Evolutionary conservation across 2,113 vertebrate species (phyloP), one percentile per base, ranked within the genome.

Genomic region (Gobio gobio): DNA sequence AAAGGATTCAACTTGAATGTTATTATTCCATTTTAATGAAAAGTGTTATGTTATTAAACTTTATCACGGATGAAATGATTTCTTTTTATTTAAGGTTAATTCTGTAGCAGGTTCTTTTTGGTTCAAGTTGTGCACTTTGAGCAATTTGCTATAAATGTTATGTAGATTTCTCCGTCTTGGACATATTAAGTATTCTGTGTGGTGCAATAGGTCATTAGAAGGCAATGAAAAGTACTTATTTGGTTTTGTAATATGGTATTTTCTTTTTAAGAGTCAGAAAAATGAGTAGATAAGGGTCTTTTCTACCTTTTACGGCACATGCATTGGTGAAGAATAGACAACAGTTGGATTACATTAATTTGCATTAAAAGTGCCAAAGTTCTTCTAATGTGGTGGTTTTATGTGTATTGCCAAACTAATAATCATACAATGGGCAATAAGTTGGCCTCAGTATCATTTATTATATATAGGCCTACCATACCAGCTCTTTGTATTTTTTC

Each of bases 21-120:
- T 87, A 82, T n/a, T 87, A 87, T 88, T 90, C 85, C 80, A 88
- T 85, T 83, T 89, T 47, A 83, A 90, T 82, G 84, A 70, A 51
- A 88, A 63, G 74, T 63, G 2, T 16, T 64, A 75, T 40, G 63
- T 83, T 70, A 49, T 56, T 72, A 51, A 73, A 61, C 61, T 78
- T 72, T 81, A 59, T 59, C 51, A 64, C n/a, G 18, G 14, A 79
- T 33, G 24, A 63, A 45, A 61, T 56, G 2, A 9, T 56, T 22
- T 56, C 54, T 20, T 56, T 8, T 56, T 20, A 18, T 56, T 56
- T 43, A 43, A 58, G 47, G 29, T 73, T 85, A 49, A 54, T 72
- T 51, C 43, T 20, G 40, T 76, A 85, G 49, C 14, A 45, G 20
- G n/a, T 43, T 70, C 12, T 43, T 26, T 36, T 64, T 24, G 47